Evolutionary conservation across 2,113 vertebrate genomes (phyloP).

Genomic region (Ictalurus punctatus): DNA sequence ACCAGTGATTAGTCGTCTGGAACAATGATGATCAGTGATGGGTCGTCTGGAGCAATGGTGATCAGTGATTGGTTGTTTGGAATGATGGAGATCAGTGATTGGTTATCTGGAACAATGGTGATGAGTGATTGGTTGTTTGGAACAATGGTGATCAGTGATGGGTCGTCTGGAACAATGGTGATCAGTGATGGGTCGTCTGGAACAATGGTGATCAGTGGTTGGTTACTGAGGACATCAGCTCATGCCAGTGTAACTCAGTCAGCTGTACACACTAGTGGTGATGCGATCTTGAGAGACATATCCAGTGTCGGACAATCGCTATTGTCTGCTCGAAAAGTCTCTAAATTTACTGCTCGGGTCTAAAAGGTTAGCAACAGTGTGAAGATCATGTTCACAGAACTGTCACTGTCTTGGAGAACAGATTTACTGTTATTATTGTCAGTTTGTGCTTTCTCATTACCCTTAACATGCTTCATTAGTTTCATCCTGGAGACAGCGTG

Average conservation of each 20-base stretch:
- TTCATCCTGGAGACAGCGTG: background rate
- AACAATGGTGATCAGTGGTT: background rate
- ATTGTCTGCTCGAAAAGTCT: background rate
- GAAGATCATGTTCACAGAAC: background rate
- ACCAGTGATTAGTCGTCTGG: too few relatives aligned
- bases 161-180: background rate
- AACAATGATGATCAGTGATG: too few relatives aligned
- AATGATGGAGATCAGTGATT: background rate
- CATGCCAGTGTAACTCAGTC: background rate
- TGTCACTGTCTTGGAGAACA: background rate
- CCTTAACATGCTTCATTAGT: background rate
- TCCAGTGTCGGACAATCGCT: background rate
- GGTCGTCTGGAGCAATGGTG: background rate
- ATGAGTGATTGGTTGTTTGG: too few relatives aligned
- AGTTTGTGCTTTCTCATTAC: background rate
- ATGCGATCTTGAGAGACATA: background rate
- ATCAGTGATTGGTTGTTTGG: too few relatives aligned
- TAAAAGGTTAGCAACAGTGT: background rate
- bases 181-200: background rate
- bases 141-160: too few relatives aligned
- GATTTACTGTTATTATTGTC: background rate
- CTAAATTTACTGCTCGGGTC: background rate
- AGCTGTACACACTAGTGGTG: background rate
- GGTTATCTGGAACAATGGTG: too few relatives aligned
- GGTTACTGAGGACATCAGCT: background rate